Evolutionary conservation across 2,113 vertebrate genomes (phyloP).

Genomic region (Cryptomyrus ogoouensis): DNA sequence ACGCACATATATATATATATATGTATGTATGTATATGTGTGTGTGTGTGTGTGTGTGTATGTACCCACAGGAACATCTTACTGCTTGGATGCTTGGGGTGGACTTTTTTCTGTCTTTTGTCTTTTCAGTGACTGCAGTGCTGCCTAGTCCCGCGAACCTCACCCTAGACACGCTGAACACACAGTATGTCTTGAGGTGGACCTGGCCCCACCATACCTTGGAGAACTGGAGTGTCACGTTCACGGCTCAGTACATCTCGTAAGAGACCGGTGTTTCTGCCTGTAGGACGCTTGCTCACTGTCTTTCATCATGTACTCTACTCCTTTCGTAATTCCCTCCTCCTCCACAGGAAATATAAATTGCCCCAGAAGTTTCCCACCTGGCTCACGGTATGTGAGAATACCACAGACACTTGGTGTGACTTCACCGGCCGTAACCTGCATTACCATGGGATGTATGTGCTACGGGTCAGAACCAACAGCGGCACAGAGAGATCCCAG

Average conservation of each 20-base stretch:
- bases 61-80: neutral
- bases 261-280: slow-evolving; percentile 20
- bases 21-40: too few relatives aligned
- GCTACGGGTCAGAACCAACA: slow-evolving; percentile 40
- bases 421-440: slow-evolving; percentile 31
- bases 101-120: neutral
- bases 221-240: slow-evolving; percentile 34
- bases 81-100: neutral
- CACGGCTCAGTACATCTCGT: slow-evolving; percentile 47
- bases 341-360: neutral
- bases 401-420: slow-evolving; percentile 34
- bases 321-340: neutral
- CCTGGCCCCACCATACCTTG: slow-evolving; percentile 20
- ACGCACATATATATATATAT: too few relatives aligned
- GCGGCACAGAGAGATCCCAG: neutral
- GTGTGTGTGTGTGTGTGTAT: too few relatives aligned
- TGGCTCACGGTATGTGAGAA: neutral
- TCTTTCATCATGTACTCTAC: neutral
- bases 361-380: neutral
- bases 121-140: slow-evolving; percentile 31
- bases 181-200: slow-evolving; percentile 47
- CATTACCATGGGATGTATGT: slow-evolving; percentile 37
- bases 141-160: slow-evolving; percentile 35
- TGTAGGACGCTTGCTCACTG: neutral
- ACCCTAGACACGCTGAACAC: slow-evolving; percentile 47